Conservation (phyloP, 2,797 vertebrate genomes). For the Rhinogobio ventralis region DNA sequence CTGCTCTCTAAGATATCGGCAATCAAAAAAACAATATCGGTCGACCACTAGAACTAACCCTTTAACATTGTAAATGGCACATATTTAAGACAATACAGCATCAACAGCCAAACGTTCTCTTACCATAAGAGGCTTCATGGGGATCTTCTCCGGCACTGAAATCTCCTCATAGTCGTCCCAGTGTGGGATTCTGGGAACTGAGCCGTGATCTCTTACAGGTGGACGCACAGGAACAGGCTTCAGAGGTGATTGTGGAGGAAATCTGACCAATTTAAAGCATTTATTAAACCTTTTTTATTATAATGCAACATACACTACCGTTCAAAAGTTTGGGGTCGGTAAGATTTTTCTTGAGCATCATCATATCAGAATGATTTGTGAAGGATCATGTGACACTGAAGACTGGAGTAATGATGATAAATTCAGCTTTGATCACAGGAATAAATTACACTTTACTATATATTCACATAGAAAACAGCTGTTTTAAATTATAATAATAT, state of each 20-base stretch:
- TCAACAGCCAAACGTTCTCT: constrained; percentile 47
- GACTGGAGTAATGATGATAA: neutral
- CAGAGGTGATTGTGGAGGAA: constrained; percentile 89
- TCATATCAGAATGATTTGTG: neutral
- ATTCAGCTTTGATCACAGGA: neutral
- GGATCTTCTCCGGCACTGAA: constrained; percentile 77
- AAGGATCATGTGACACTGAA: neutral
- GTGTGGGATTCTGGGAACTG: constrained; percentile 86
- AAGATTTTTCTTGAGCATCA: neutral
- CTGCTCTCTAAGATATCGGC: no score
- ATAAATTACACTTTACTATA: neutral
- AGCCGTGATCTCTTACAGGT: constrained; percentile 67
- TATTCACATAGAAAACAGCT: neutral
- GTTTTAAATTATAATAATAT: neutral
- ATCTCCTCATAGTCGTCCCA: constrained; percentile 84
- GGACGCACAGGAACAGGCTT: constrained; percentile 87
- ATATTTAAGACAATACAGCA: neutral
- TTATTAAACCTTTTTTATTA: neutral
- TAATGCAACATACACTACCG: no score
- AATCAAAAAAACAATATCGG: no score
- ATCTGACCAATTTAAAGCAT: constrained; percentile 68
- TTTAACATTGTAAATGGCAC: neutral
- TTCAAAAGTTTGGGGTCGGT: neutral
- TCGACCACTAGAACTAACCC: no score
- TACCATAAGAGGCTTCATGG: constrained; percentile 81